A percentile compares a stretch with the other conserved stretches of the same genome.
Conservation (phyloP, 2,113 vertebrate species). For the Anarrhichthys ocellatus region DNA sequence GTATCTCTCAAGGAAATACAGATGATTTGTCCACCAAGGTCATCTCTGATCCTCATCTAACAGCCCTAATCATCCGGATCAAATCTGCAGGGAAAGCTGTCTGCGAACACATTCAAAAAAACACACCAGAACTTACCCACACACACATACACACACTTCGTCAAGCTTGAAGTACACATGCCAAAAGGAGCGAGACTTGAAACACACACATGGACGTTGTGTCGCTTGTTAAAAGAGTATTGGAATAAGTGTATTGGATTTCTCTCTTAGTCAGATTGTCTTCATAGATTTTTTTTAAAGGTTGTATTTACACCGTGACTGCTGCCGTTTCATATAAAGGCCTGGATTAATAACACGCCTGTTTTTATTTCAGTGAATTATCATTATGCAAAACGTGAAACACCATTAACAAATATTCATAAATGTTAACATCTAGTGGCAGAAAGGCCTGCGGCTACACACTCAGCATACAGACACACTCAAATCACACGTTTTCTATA, state of each 20-base stretch:
- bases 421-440: not conserved
- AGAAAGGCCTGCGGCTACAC: not conserved
- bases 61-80: conserved; percentile 39
- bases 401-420: not conserved
- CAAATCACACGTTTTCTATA: not conserved
- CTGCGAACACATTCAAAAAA: conserved; percentile 13
- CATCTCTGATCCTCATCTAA: conserved; percentile 43
- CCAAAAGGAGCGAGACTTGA: not conserved
- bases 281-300: conserved; percentile 54
- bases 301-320: conserved; percentile 29
- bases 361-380: not conserved
- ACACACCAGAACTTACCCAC: not conserved
- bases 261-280: conserved; percentile 9
- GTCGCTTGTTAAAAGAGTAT: not conserved
- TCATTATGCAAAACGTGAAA: not conserved
- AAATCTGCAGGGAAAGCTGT: conserved; percentile 29
- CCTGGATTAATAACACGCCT: not conserved
- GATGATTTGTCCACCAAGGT: conserved; percentile 41
- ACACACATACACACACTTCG: not conserved
- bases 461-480: not conserved
- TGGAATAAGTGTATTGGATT: conserved; percentile 11
- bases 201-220: not conserved
- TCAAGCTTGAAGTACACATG: not conserved
- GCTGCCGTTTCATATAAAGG: not conserved
- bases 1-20: not conserved